A percentile compares a stretch with the other conserved stretches of the same genome.
Evolutionary conservation across 1,140 invertebrate genomes (phyloP).

Genomic region (Pachyrhynchus sulphureomaculatus): DNA sequence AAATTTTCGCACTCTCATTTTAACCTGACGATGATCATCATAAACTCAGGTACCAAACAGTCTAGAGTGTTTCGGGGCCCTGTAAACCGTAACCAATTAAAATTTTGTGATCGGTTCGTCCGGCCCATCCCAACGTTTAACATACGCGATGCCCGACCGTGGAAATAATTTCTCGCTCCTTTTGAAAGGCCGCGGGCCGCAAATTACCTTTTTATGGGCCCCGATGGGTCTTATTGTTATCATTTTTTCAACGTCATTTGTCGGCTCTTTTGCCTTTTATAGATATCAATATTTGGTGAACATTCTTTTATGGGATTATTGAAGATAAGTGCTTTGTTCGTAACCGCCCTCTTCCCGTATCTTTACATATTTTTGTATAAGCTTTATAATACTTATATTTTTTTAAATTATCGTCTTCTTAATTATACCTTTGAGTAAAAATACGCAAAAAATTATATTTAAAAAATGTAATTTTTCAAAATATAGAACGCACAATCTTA

Average conservation of each 20-base stretch:
- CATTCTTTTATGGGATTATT: constrained; percentile 5
- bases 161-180: constrained; percentile 36
- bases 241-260: constrained; percentile 25
- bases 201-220: constrained; percentile 39
- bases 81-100: constrained; percentile 39
- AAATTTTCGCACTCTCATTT: too few relatives aligned
- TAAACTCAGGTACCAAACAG: constrained; percentile 29
- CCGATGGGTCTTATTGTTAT: constrained; percentile 27
- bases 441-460: too few relatives aligned
- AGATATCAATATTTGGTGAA: constrained; percentile 31
- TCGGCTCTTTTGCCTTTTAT: constrained; percentile 15
- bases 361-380: too few relatives aligned
- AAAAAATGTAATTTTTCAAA: too few relatives aligned
- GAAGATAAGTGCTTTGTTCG: neutral
- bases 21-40: too few relatives aligned
- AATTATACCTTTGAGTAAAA: too few relatives aligned
- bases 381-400: too few relatives aligned
- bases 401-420: too few relatives aligned
- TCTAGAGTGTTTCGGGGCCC: constrained; percentile 15
- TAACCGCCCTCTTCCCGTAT: too few relatives aligned
- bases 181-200: constrained; percentile 32
- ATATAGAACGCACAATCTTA: too few relatives aligned
- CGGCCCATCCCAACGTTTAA: constrained; percentile 36
- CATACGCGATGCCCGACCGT: constrained; percentile 21
- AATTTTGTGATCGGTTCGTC: constrained; percentile 36